Evolutionary conservation across 2,797 vertebrate species (phyloP), one percentile per base, ranked within the genome.

Genomic region (Schizothorax lantsangensis): DNA sequence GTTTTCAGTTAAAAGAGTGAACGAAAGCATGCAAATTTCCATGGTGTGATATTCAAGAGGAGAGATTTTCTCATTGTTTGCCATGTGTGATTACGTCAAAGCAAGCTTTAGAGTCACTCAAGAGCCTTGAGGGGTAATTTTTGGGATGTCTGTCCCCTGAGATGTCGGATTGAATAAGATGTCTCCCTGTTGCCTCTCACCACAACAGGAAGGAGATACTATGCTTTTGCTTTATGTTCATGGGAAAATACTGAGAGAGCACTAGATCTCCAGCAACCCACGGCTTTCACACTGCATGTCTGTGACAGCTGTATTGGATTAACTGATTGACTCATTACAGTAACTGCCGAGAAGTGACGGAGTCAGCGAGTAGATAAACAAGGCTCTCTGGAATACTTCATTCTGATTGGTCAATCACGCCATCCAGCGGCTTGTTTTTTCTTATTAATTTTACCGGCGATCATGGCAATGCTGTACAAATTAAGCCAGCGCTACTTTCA

Each of bases 41-140:
- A 23, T 43, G 21, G 36, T 43, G 52, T 40, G 6, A 81, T 73
- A 80, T 81, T 68, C 59, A 71, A 79, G n/a, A 84, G 66, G 84
- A 86, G 62, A 77, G 21, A 66, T 81, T 54, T 90, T 85, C 85
- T 68, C 83, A 83, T 64, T 71, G 79, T 88, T 73, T 75, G 78
- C 68, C 75, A 88, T 84, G 84, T 87, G 87, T 10, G 47, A 83
- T n/a, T 26, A 85, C 77, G 47, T 14, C 9, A 68, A 66, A 45
- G 54, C 40, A 71, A 81, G 81, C 68, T 72, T 47, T 45, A 86
- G 54, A 86, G 84, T 86, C 69, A 66, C 75, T 79, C 12, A 90
- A 90, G 92, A 89, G 91, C 92, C 93, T 94, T 92, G 92, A 79
- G 79, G 92, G 91, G 91, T 93, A 92, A 92, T 91, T 92, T 92